Evolutionary conservation across 2,797 vertebrate genomes (phyloP), one percentile per base, ranked within the genome.

Genomic region (Alosa sapidissima): DNA sequence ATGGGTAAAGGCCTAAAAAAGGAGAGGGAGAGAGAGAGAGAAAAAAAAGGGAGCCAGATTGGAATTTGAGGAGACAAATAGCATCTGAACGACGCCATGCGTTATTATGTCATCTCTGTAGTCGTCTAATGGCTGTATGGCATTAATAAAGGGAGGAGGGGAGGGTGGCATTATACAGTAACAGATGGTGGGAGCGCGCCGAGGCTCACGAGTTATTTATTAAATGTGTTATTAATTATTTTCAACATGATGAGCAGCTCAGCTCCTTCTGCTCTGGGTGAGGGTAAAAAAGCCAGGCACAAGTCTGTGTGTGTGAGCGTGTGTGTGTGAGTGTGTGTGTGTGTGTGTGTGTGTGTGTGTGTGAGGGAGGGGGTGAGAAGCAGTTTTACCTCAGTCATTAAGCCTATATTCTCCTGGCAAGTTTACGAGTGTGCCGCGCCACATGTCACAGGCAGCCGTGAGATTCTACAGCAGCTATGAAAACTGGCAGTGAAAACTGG

Each of bases 201-300:
- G 90, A 85, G 92, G 93, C 94, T 94, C 94, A 94, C 93, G 92
- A 95, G 95, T 93, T 93, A 95, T 96, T 95, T 95, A 95, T 95
- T 95, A 95, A 95, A 96, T 94, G 93, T 87, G 93, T 95, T 95
- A 95, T 95, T 95, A 95, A 96, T 95, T 95, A 95, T 95, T 95
- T 95, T 94, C 91, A 94, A 94, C 93, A 95, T 91, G 92, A 94
- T 93, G 92, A 93, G 93, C 92, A 94, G 92, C 91, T 89, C 91
- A 90, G 91, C 91, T 93, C 93, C 92, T 93, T 93, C 92, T 94
- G 93, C 90, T 91, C 89, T 55, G 24, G 90, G 91, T 92, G 82
- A 84, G 89, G 87, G 85, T 91, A 89, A 87, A 41, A 78, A 90
- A 92, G 89, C 51, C n/a, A 68, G 85, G 65, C 87, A 72, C 84